Base-by-base conservation (phyloP, 2,888 invertebrate species). In the Boloria euphrosyne region DNA sequence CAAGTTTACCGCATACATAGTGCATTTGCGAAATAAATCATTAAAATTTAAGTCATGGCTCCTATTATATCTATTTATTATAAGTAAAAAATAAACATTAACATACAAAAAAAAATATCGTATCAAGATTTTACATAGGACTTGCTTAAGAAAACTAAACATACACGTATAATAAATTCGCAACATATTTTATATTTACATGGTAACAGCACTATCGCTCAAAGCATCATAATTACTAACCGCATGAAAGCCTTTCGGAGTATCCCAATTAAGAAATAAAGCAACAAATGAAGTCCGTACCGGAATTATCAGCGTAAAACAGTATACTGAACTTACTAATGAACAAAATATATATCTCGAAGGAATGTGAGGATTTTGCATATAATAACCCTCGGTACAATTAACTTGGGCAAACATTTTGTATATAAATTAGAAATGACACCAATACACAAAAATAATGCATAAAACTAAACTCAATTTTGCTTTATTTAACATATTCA, bases 321-420 rank as follows among this genome's bases (percentile, higher is more conserved):
- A 46, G 62, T 60, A 57, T 44, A 51, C 55, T 49, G 43, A 61
- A 64, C 49, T 69, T 31, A 38, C 61, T 66, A 64, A 68, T 70
- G 66, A 68, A 70, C 52, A 62, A 55, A n/a, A n/a, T n/a, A 70
- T 58, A 66, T 68, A 66, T 64, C 63, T 63, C 49, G 13, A 13
- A 22, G 22, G 52, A 47, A 63, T 57, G 53, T 60, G 50, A 44
- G 22, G 61, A 44, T 53, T 64, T 55, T 60, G 57, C 66, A 64
- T 66, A 57, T 65, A 59, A 69, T 69, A 67, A 62, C 59, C 43
- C 13, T 27, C 6, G 44, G 46, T 59, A 65, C 62, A 65, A 67
- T 65, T 67, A 66, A 62, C 44, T 65, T 62, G 18, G 49, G 43
- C 14, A 27, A 31, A 50, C 6, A 22, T 47, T 38, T 17, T 38